phyloP scores from a whole-genome alignment of 2,888 invertebrate species.

The Chrysolina americana region DNA sequence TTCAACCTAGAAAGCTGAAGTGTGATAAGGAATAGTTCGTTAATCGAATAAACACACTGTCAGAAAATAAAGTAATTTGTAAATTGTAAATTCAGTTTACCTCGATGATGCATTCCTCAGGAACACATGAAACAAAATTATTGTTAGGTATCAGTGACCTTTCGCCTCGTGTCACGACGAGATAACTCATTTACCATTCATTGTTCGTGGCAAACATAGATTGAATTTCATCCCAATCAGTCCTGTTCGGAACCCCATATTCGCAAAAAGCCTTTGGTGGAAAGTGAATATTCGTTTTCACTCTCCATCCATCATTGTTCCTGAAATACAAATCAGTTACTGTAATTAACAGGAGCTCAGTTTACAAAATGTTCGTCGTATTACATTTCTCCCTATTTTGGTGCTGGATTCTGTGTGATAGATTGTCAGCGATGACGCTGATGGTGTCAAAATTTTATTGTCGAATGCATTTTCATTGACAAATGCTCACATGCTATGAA shows the following conservation, averaged over 20 bases:
- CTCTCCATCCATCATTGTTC: background rate
- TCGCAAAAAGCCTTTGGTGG: background rate
- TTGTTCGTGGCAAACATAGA: background rate
- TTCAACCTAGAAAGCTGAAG: no score
- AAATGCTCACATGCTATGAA: no score
- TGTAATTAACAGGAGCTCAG: background rate
- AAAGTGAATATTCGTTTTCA: background rate
- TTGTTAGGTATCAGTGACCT: no score
- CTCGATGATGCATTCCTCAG: no score
- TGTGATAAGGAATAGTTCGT: no score
- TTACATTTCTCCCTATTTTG: background rate
- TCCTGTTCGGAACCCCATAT: background rate
- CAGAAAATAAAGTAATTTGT: no score
- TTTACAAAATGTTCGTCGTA: conserved; percentile 8
- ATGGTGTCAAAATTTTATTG: background rate
- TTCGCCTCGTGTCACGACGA: background rate
- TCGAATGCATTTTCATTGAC: background rate
- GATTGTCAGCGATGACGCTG: background rate
- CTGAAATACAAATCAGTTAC: background rate
- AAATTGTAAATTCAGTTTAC: no score
- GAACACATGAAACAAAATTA: no score
- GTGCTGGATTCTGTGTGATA: background rate
- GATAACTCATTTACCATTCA: background rate
- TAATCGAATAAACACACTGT: no score
- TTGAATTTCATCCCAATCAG: background rate